A percentile compares a stretch with the other conserved stretches of the same genome.
Conservation (phyloP, 2,113 vertebrate species). For the Psilopsiagon aurifrons region DNA sequence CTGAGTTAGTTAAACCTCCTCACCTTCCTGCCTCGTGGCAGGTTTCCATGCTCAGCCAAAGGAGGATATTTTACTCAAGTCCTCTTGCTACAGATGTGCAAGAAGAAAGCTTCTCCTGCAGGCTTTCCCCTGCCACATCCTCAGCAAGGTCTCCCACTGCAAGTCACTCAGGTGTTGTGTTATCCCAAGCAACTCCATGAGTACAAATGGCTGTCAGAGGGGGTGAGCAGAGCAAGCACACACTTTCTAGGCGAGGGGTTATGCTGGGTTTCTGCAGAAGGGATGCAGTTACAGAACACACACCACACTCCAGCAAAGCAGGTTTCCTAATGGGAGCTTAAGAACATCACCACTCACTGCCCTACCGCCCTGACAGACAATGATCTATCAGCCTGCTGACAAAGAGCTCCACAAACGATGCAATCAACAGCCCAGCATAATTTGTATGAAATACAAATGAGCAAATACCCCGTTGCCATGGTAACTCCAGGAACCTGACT, state of each 20-base stretch:
- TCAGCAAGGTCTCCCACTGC: fast-evolving
- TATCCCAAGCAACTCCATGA: not conserved
- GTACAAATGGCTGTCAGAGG: not conserved
- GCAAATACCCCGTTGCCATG: constrained; percentile 25
- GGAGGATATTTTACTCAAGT: not conserved
- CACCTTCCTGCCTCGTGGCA: fast-evolving
- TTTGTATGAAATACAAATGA: constrained; percentile 56
- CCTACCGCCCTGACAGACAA: not conserved
- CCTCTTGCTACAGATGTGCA: fast-evolving
- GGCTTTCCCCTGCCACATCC: fast-evolving
- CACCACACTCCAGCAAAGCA: not conserved
- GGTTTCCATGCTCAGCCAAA: not conserved
- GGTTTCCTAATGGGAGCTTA: not conserved
- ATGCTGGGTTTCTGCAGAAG: not conserved
- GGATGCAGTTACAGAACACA: not conserved
- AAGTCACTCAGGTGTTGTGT: fast-evolving
- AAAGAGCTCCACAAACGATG: constrained; percentile 9
- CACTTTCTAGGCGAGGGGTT: not conserved
- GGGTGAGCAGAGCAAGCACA: not conserved
- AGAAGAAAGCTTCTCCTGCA: not conserved
- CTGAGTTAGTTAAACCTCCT: not conserved
- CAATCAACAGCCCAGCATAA: constrained; percentile 27
- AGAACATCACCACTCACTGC: not conserved
- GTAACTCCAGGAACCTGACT: not conserved
- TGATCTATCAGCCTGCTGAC: not conserved